Conservation (phyloP, 1,140 invertebrate genomes). For the Apolygus lucorum region DNA sequence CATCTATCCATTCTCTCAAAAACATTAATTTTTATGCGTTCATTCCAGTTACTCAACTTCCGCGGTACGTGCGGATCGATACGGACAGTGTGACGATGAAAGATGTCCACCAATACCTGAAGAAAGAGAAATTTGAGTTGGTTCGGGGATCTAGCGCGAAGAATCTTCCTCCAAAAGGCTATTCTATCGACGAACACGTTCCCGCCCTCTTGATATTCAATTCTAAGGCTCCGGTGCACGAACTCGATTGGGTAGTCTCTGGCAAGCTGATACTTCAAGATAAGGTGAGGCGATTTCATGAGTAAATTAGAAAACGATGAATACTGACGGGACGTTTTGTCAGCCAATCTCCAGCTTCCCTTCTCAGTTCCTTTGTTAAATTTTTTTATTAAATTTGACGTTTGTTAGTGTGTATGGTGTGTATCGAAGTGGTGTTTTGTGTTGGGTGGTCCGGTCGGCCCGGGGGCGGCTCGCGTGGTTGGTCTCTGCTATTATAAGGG, state of each 20-base stretch:
- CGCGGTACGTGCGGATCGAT: constrained; percentile 4
- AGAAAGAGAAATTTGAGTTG: neutral
- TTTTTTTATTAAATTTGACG: too few relatives aligned
- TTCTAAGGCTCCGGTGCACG: neutral
- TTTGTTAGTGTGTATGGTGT: too few relatives aligned
- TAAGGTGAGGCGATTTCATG: too few relatives aligned
- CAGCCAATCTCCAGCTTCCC: too few relatives aligned
- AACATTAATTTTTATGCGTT: neutral
- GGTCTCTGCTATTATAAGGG: too few relatives aligned
- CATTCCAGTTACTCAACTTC: neutral
- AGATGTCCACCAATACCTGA: constrained; percentile 1
- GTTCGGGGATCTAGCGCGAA: neutral
- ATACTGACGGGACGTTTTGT: too few relatives aligned
- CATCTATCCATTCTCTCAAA: neutral
- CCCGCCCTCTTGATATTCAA: neutral
- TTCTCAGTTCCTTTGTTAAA: too few relatives aligned
- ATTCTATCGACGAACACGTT: neutral
- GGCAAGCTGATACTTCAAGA: constrained; percentile 19
- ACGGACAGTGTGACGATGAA: neutral
- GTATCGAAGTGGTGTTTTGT: too few relatives aligned
- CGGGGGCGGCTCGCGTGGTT: too few relatives aligned
- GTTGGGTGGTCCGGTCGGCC: too few relatives aligned
- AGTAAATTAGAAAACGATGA: too few relatives aligned
- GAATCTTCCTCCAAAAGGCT: neutral
- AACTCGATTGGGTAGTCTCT: neutral